Evolutionary conservation across 1,140 invertebrate species (phyloP).

Genomic region (Drosophila mauritiana): DNA sequence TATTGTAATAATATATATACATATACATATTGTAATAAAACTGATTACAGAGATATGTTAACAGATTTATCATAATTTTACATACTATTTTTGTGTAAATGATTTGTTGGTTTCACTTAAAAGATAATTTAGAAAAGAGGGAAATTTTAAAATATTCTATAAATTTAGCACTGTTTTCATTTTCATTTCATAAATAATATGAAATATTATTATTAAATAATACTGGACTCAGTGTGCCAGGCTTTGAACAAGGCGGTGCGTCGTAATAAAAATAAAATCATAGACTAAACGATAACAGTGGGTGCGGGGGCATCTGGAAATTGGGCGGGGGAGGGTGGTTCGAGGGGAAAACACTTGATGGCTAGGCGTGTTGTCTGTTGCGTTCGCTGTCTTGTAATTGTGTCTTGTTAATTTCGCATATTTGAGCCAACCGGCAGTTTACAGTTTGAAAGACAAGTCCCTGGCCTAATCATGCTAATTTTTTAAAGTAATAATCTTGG

Average conservation of each 20-base stretch:
- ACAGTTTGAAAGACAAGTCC: constrained; percentile 62
- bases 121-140: too few species aligned
- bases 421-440: constrained; percentile 78
- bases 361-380: constrained; percentile 51
- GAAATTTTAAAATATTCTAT: too few species aligned
- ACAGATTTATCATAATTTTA: too few species aligned
- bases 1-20: too few species aligned
- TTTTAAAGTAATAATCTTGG: not conserved
- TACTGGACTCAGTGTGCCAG: constrained; percentile 4
- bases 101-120: too few species aligned
- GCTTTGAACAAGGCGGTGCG: constrained; percentile 42
- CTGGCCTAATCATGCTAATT: constrained; percentile 16
- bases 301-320: constrained; percentile 3
- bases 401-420: constrained; percentile 81
- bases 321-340: constrained; percentile 1
- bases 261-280: constrained; percentile 79
- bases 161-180: too few species aligned
- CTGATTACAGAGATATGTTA: too few species aligned
- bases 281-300: constrained; percentile 77
- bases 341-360: constrained; percentile 34
- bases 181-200: not conserved
- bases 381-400: constrained; percentile 76
- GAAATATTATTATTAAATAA: not conserved
- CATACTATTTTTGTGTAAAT: too few species aligned
- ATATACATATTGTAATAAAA: too few species aligned